Evolutionary conservation across 2,113 vertebrate genomes (phyloP), one percentile per base, ranked within the genome.

Genomic region (Nanorana parkeri): DNA sequence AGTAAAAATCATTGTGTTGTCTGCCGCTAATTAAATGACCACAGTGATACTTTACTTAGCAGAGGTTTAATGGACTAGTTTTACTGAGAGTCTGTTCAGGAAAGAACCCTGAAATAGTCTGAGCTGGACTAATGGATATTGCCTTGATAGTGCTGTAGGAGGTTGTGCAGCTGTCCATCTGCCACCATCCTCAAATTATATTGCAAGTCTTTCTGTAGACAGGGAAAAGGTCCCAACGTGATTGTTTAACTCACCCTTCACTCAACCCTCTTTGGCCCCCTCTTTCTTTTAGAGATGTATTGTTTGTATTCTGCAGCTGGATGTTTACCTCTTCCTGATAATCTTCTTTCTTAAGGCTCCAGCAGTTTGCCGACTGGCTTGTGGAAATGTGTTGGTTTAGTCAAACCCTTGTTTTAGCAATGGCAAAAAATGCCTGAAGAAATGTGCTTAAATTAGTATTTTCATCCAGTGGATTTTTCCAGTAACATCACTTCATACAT

Each of bases 1-100:
- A 74, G 71, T 60, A 8, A 58, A n/a, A 36, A n/a, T 74, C 41
- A 47, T 71, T 54, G 68, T 71, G 51, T 58, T 36, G 54, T 21
- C 28, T 74, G 54, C 54, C 29, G 19, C 58, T 74, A 58, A 29
- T 76, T 17, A 24, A n/a, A 23, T 32, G 73, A 63, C n/a, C 61
- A 24, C 17, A 63, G 61, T 41, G 24, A 41, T 29, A 36, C n/a
- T 47, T 11, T 2, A 76, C 56, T 51, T 63, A 64, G 26, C 32
- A 63, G 54, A 74, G 77, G 52, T 65, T 79, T 79, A 79, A 79
- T 79, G 65, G 55, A 55, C 68, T 67, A 58, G 51, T 79, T 60
- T 26, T 23, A 65, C 51, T 68, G 21, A 56, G 55, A 68, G 26
- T 7, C 29, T 56, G 52, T n/a, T 13, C 51, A 68, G 77, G 63